Evolutionary conservation across 2,113 vertebrate genomes (phyloP).

Genomic region (Ondatra zibethicus): DNA sequence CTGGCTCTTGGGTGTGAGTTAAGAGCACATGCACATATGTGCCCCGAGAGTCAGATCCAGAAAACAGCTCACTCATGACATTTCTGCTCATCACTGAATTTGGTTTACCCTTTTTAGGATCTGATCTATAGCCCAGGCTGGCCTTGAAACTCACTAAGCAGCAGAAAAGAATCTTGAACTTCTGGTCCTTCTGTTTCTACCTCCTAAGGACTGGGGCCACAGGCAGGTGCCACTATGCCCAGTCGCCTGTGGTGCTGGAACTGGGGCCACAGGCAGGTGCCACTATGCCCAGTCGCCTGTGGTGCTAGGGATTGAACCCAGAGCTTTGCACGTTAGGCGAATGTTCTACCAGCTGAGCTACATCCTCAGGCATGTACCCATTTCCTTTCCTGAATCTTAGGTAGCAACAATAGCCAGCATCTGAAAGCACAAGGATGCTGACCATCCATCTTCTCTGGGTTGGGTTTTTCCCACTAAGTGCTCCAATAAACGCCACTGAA

Average conservation of each 20-base stretch:
- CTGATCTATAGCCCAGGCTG: not conserved
- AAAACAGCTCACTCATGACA: not conserved
- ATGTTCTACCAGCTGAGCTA: not conserved
- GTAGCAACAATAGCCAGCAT: not conserved
- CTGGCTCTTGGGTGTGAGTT: not conserved
- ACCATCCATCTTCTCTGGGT: not conserved
- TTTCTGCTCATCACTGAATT: not conserved
- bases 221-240: too few species aligned
- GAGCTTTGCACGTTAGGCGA: not conserved
- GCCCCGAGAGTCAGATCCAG: not conserved
- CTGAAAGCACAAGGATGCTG: not conserved
- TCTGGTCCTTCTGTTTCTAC: not conserved
- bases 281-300: not conserved
- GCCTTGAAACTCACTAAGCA: not conserved
- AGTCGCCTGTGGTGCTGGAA: not conserved
- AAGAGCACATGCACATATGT: not conserved
- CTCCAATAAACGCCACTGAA: not conserved
- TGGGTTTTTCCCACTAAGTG: not conserved
- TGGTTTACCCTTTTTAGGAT: not conserved
- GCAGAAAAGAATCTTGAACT: not conserved
- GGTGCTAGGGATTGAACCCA: not conserved
- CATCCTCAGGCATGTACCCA: not conserved
- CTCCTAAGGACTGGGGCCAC: not conserved
- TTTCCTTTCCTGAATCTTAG: not conserved
- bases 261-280: too few species aligned